Conservation (phyloP, 2,113 vertebrate species). For the Bathybates hornii region DNA sequence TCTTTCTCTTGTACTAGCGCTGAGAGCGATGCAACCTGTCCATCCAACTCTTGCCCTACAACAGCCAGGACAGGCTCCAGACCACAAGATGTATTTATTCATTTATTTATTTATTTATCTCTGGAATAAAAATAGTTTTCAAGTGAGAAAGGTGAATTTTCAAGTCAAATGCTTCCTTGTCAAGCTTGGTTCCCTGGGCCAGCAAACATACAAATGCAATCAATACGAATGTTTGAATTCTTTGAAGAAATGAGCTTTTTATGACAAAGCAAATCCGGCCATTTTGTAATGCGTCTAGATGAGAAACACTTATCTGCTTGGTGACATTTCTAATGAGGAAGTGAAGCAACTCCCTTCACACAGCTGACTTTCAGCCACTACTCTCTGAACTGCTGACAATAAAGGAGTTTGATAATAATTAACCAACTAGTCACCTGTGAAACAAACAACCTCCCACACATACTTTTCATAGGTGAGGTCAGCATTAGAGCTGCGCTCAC, state of each 20-base stretch:
- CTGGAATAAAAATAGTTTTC: not conserved
- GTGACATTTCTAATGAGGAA: not conserved
- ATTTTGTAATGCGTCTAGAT: not conserved
- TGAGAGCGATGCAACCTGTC: not conserved
- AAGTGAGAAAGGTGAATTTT: not conserved
- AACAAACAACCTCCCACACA: not conserved
- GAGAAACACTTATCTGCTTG: not conserved
- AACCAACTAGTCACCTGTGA: not conserved
- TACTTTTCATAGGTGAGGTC: not conserved
- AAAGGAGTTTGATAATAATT: slow-evolving; percentile 6
- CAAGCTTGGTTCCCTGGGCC: not conserved
- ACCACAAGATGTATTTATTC: not conserved
- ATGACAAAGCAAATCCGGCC: not conserved
- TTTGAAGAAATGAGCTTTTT: not conserved
- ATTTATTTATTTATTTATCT: not conserved
- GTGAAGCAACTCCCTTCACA: not conserved
- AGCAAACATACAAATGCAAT: not conserved
- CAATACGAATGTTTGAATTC: not conserved
- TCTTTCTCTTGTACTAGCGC: not conserved
- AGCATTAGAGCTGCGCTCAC: not conserved
- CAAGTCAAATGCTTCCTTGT: not conserved
- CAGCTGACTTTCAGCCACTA: not conserved
- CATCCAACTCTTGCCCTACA: not conserved
- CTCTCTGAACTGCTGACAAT: not conserved
- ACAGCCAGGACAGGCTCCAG: not conserved